Conservation (phyloP, 2,113 vertebrate genomes). For the Syrmaticus mikado region DNA sequence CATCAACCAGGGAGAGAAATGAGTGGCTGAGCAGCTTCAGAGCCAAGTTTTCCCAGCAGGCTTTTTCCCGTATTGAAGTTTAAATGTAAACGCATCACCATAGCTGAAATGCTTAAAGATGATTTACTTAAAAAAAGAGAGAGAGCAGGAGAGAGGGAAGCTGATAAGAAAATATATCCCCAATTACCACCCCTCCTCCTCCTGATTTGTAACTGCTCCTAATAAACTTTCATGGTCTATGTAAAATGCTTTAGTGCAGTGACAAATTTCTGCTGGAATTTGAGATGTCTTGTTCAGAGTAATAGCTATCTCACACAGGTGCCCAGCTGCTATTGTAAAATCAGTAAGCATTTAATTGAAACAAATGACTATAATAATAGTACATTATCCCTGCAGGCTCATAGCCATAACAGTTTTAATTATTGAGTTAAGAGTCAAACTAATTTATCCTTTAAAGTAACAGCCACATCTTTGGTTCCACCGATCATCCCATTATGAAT, state of each 20-base stretch:
- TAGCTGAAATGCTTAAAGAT: slow-evolving; percentile 62
- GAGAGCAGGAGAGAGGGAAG: slow-evolving; percentile 33
- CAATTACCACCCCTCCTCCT: slow-evolving; percentile 48
- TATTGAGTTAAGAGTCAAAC: slow-evolving; percentile 94
- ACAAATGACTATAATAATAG: slow-evolving; percentile 99
- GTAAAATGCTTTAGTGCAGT: slow-evolving; percentile 72
- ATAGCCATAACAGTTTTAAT: slow-evolving; percentile 98
- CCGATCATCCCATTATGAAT: slow-evolving; percentile 74
- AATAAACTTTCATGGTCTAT: slow-evolving; percentile 80
- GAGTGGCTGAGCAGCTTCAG: slow-evolving; percentile 26
- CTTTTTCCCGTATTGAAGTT: slow-evolving; percentile 41
- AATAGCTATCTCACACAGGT: slow-evolving; percentile 95
- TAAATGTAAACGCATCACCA: slow-evolving; percentile 43
- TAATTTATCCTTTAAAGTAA: slow-evolving; percentile 95
- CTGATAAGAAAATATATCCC: slow-evolving; percentile 66
- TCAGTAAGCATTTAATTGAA: slow-evolving; percentile 99
- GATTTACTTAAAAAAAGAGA: slow-evolving; percentile 50
- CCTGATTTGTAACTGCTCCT: slow-evolving; percentile 73
- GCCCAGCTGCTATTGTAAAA: slow-evolving; percentile 99
- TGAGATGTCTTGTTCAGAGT: slow-evolving; percentile 97
- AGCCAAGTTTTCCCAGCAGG: slow-evolving; percentile 35
- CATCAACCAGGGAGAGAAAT: slow-evolving; percentile 47
- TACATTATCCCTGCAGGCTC: slow-evolving; percentile 99
- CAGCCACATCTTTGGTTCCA: slow-evolving; percentile 76
- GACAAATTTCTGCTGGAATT: slow-evolving; percentile 85